Evolutionary conservation across 2,113 vertebrate genomes (phyloP), one percentile per base, ranked within the genome.

Genomic region (Nothocercus julius): DNA sequence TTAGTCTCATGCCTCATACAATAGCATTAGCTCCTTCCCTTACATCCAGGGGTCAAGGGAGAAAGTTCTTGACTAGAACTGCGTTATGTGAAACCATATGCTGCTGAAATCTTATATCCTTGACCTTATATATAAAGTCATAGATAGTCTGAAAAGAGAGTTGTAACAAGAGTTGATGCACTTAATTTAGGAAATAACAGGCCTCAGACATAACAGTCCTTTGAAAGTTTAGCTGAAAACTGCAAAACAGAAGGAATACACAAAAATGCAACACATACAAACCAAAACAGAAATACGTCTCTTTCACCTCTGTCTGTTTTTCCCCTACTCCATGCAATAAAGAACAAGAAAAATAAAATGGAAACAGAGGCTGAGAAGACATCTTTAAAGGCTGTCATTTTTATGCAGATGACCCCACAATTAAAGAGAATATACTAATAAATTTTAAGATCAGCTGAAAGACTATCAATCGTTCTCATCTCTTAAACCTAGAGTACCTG

Each of bases 101-200:
- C 80, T 81, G 67, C 54, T 63, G 76, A 86, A 95, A 92, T 56
- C 28, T 72, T 78, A 92, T 61, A 73, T 40, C 34, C 80, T 76
- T 83, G 54, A 76, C 42, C 78, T 94, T 69, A 68, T 9, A 38
- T 59, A 81, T 44, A 58, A 87, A 95, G 85, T n/a, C 62, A 87
- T 1, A 95, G 64, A 78, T 30, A 79, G 54, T 34, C 38, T 88
- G 19, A 68, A 87, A 93, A 15, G 82, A 69, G 87, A 89, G 54
- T 86, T 94, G 42, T 47, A 76, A 78, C 66, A 89, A 87, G 75
- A 94, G 58, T 72, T 85, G 44, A 11, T 15, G 16, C 38, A 92
- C 59, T 89, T 94, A 89, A 87, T 82, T 95, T 87, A 59, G 56
- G 88, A 95, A 78, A 25, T 70, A 95, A 87, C 61, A 82, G 66